Conservation (phyloP, 2,113 vertebrate genomes). For the Chitala chitala region DNA sequence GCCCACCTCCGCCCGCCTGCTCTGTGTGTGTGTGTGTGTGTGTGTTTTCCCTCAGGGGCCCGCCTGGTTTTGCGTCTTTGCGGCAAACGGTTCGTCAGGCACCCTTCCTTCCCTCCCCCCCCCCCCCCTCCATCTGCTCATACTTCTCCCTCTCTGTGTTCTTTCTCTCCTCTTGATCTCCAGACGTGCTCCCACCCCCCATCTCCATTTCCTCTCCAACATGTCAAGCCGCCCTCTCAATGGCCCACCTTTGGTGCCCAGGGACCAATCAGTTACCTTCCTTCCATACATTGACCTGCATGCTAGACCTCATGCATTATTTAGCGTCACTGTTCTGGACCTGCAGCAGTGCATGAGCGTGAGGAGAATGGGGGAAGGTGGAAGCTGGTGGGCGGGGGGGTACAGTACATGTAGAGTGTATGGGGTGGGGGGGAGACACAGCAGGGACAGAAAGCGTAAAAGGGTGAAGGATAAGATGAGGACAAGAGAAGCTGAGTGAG, state of each 20-base stretch:
- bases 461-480: background rate
- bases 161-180: constrained; percentile 3
- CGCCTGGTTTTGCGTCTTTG: no score
- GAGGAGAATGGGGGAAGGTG: background rate
- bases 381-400: background rate
- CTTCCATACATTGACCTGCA: constrained; percentile 10
- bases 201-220: background rate
- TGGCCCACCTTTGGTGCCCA: background rate
- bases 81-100: no score
- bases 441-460: constrained; percentile 1
- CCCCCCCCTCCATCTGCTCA: constrained; percentile 15
- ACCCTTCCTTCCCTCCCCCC: background rate
- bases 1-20: background rate
- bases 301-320: constrained; percentile 4
- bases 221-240: background rate
- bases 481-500: background rate
- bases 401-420: background rate
- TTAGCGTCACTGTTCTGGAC: background rate
- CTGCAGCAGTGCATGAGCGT: background rate
- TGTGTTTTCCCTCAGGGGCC: constrained; percentile 15
- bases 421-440: background rate
- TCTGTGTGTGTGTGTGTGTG: background rate
- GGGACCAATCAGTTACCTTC: constrained; percentile 20
- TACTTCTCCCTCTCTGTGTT: background rate
- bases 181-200: background rate